These are phyloP conservation scores for Drosophila nikananu DNA, from an alignment of 1,140 invertebrate genomes.

Conservation along the genomic window DNA sequence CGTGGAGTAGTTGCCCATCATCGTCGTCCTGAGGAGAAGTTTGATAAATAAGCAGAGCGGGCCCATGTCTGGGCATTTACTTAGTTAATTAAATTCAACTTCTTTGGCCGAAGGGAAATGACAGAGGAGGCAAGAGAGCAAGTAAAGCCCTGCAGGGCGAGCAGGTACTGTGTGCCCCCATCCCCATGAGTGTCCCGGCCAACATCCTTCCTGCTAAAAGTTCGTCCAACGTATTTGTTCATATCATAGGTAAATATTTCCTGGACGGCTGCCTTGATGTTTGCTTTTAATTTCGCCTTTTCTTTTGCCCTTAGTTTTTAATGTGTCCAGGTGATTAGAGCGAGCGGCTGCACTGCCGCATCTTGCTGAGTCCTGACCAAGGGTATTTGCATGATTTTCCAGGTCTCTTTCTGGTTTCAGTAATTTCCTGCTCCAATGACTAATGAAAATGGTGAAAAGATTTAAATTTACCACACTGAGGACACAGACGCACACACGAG, in stretches of 20 bases:
- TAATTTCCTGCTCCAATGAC: conserved; percentile 74
- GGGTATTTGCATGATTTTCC: conserved; percentile 54
- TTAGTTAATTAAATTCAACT: conserved; percentile 83
- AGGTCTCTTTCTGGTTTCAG: conserved; percentile 22
- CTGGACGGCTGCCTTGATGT: conserved; percentile 43
- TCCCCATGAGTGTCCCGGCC: conserved; percentile 1
- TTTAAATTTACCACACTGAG: conserved; percentile 55
- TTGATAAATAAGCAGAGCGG: conserved; percentile 61
- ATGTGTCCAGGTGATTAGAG: conserved; percentile 56
- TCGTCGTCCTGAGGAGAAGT: conserved; percentile 40
- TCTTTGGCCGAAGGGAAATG: conserved; percentile 54
- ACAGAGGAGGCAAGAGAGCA: conserved; percentile 44
- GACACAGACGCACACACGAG: conserved; percentile 25
- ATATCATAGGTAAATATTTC: conserved; percentile 73
- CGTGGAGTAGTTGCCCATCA: conserved; percentile 44
- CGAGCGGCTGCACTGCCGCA: conserved; percentile 16
- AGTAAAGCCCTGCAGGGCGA: conserved; percentile 41
- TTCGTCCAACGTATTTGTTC: conserved; percentile 65
- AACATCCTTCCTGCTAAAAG: conserved; percentile 35
- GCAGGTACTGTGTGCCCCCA: conserved; percentile 6
- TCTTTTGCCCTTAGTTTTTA: conserved; percentile 47
- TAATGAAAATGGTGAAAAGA: conserved; percentile 63
- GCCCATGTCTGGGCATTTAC: conserved; percentile 79
- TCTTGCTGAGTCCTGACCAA: conserved; percentile 18
- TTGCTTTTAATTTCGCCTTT: conserved; percentile 75